phyloP scores from a whole-genome alignment of 1,140 invertebrate genomes.

The Euura saliciscinereae region DNA sequence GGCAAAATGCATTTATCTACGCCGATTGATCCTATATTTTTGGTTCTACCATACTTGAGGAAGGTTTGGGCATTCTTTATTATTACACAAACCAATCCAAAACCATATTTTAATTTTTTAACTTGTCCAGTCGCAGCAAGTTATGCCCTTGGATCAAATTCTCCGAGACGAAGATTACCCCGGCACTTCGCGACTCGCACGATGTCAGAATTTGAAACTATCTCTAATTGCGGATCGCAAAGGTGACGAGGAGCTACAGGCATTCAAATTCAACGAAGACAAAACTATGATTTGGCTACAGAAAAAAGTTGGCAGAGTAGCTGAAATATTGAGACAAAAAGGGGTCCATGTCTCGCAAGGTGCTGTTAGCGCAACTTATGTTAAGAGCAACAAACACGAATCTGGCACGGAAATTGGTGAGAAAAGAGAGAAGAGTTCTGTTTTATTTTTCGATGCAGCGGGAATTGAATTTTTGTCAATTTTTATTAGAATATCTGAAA shows the following conservation, averaged over 20 bases:
- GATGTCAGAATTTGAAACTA: conserved; percentile 62
- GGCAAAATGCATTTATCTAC: conserved; percentile 74
- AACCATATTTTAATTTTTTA: conserved; percentile 18
- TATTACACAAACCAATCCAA: conserved; percentile 3
- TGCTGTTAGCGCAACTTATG: conserved; percentile 74
- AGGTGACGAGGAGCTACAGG: conserved; percentile 71
- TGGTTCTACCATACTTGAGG: conserved; percentile 63
- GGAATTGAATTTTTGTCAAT: background rate
- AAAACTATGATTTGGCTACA: conserved; percentile 76
- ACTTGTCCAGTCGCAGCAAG: conserved; percentile 54
- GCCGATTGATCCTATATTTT: conserved; percentile 75
- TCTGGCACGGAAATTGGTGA: conserved; percentile 54
- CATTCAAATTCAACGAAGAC: conserved; percentile 79
- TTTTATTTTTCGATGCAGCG: conserved; percentile 14
- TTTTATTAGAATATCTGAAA: conserved; percentile 65
- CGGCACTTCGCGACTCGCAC: conserved; percentile 60
- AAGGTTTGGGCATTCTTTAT: conserved; percentile 45
- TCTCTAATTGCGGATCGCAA: conserved; percentile 69
- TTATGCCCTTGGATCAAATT: conserved; percentile 74
- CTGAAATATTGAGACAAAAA: conserved; percentile 68
- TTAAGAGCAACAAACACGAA: conserved; percentile 65
- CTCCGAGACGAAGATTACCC: conserved; percentile 67
- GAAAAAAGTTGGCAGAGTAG: conserved; percentile 69
- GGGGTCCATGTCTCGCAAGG: conserved; percentile 73
- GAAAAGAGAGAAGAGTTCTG: conserved; percentile 14